Conservation (phyloP, 2,797 vertebrate genomes). For the Phataginus tetradactyla region DNA sequence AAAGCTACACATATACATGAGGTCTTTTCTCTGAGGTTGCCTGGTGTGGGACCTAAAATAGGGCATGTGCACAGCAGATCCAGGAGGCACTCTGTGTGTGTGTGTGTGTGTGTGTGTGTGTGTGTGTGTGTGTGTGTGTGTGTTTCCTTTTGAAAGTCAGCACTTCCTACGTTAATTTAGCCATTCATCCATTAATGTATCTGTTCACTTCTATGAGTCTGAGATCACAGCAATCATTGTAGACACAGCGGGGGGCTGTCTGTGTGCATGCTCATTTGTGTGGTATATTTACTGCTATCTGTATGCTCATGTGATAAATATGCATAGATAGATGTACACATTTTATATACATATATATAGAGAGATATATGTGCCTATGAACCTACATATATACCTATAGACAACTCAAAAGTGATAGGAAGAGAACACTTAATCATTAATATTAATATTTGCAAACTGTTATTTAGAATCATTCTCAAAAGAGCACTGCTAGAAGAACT, state of each 20-base stretch:
- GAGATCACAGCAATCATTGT: neutral
- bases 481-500: neutral
- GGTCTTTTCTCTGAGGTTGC: neutral
- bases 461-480: neutral
- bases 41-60: neutral
- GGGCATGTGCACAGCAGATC: neutral
- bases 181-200: neutral
- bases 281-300: neutral
- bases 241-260: neutral
- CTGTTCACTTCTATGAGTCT: neutral
- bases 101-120: neutral
- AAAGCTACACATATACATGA: neutral
- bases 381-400: neutral
- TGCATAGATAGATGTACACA: neutral
- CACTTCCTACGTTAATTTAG: neutral
- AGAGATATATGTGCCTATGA: neutral
- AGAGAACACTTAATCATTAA: neutral
- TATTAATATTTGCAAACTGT: neutral
- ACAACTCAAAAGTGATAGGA: neutral
- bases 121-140: too few species aligned
- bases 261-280: neutral
- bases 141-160: neutral
- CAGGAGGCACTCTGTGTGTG: neutral
- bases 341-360: neutral
- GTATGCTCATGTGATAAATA: neutral